Percentiles rank a stretch among this genome's conserved stretches.
Evolutionary conservation across 2,888 invertebrate species (phyloP).

Genomic region (Brachycybe producta): DNA sequence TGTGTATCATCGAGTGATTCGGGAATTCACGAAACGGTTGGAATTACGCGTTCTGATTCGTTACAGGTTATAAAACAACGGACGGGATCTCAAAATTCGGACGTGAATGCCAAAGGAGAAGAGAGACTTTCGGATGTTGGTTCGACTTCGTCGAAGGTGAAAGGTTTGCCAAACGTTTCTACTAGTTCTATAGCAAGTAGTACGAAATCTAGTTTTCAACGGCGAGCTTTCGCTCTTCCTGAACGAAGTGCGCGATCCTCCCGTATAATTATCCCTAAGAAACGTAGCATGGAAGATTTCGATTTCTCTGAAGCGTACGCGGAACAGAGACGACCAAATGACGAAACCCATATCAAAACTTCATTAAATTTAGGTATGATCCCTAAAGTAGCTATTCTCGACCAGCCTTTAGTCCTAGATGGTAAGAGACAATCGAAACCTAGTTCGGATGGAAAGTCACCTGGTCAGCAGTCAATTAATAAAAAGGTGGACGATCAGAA

Average conservation of each 20-base stretch:
- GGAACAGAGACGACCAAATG: background rate
- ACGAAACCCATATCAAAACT: background rate
- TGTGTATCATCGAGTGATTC: too few relatives aligned
- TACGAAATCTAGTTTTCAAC: background rate
- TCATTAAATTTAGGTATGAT: background rate
- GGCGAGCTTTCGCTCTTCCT: slow-evolving; percentile 52
- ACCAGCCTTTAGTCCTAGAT: slow-evolving; percentile 29
- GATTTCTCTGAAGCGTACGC: slow-evolving; percentile 11
- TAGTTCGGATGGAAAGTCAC: background rate
- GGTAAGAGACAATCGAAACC: slow-evolving; percentile 28
- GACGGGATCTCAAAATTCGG: too few relatives aligned
- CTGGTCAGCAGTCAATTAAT: slow-evolving; percentile 1
- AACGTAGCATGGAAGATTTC: slow-evolving; percentile 17
- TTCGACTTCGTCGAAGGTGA: too few relatives aligned
- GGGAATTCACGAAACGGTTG: too few relatives aligned
- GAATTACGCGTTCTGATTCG: too few relatives aligned
- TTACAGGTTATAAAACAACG: too few relatives aligned
- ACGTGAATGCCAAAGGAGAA: too few relatives aligned
- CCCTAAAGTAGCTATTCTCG: slow-evolving; percentile 19
- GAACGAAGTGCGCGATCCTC: slow-evolving; percentile 71
- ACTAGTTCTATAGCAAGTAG: background rate
- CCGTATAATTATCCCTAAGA: slow-evolving; percentile 75
- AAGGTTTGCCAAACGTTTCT: too few relatives aligned
- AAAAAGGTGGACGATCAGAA: slow-evolving; percentile 6
- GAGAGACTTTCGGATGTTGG: too few relatives aligned